These are phyloP conservation scores for Bedellia somnulentella DNA, from an alignment of 2,888 invertebrate genomes.

Conservation along the genomic window DNA sequence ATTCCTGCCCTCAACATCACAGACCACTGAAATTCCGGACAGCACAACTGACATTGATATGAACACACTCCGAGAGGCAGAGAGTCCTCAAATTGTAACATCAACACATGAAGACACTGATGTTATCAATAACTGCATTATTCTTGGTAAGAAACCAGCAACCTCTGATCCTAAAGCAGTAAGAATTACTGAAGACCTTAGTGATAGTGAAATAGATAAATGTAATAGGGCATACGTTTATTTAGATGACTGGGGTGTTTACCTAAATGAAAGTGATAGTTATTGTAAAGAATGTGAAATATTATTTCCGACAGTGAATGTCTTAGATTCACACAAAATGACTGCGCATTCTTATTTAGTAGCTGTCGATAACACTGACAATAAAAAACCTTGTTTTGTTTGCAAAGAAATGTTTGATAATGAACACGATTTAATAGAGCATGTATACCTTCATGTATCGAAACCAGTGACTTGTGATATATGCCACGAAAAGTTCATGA, in stretches of 20 bases:
- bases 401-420: neutral
- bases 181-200: neutral
- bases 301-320: slow-evolving; percentile 24
- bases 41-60: slow-evolving; percentile 1
- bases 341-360: slow-evolving; percentile 22
- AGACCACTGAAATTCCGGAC: neutral
- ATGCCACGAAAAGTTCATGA: neutral
- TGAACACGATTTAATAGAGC: slow-evolving; percentile 1
- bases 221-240: slow-evolving; percentile 10
- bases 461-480: neutral
- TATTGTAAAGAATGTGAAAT: slow-evolving; percentile 21
- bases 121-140: slow-evolving; percentile 9
- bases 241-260: slow-evolving; percentile 20
- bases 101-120: neutral
- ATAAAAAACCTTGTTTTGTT: slow-evolving; percentile 8
- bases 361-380: slow-evolving; percentile 10
- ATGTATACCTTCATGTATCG: neutral
- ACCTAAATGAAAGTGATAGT: slow-evolving; percentile 14
- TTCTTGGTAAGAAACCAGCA: slow-evolving; percentile 17
- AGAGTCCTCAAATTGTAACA: neutral
- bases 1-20: neutral
- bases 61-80: neutral
- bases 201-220: slow-evolving; percentile 7
- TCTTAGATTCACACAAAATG: slow-evolving; percentile 26
- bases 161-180: neutral